A percentile compares a stretch with the other conserved stretches of the same genome.
phyloP scores from a whole-genome alignment of 2,888 invertebrate species.

The Agriopis aurantiaria region DNA sequence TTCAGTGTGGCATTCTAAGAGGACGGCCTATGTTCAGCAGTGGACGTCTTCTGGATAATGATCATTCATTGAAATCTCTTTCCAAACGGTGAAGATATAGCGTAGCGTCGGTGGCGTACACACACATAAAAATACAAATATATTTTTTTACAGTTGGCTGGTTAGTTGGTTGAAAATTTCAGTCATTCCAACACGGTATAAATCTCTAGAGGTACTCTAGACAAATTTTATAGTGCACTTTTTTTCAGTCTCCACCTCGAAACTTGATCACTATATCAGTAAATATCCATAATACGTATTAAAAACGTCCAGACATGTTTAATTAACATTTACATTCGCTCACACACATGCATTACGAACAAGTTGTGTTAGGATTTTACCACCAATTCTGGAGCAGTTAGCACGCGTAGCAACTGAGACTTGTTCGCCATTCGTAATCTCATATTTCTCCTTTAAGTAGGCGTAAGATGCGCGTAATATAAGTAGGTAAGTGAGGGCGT shows the following conservation, averaged over 20 bases:
- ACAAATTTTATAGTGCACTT: not conserved
- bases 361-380: too few species aligned
- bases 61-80: too few species aligned
- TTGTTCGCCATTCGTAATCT: conserved; percentile 5
- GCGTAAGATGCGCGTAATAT: conserved; percentile 7
- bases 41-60: too few species aligned
- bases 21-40: too few species aligned
- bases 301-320: not conserved
- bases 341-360: not conserved
- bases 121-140: not conserved
- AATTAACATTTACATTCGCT: not conserved
- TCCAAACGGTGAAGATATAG: too few species aligned
- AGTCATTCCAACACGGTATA: not conserved
- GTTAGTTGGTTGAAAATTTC: too few species aligned
- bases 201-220: not conserved
- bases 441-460: conserved; percentile 13
- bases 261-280: not conserved
- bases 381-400: not conserved
- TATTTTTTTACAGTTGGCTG: too few species aligned
- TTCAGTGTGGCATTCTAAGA: too few species aligned
- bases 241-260: not conserved
- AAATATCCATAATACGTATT: not conserved
- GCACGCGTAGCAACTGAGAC: conserved; percentile 2
- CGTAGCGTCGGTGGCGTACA: too few species aligned
- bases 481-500: not conserved